A percentile compares a stretch with the other conserved stretches of the same genome.
These are phyloP conservation scores for Romanogobio albipinnatus DNA, from an alignment of 2,113 vertebrate genomes.

Conservation along the genomic window DNA sequence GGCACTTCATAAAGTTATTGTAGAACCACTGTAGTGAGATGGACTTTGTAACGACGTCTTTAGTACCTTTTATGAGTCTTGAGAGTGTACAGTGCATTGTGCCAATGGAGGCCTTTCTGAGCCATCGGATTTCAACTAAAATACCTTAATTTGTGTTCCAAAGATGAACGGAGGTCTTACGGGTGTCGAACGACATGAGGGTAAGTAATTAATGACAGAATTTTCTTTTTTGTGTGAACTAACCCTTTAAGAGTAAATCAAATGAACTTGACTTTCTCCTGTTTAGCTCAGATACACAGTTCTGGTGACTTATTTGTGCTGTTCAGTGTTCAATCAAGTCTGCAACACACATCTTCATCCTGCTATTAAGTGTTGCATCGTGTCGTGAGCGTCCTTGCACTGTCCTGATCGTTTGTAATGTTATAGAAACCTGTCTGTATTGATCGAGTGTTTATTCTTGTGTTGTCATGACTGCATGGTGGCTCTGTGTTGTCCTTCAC, in stretches of 20 bases:
- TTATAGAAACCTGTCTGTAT: slow-evolving; percentile 16
- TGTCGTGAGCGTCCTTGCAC: neutral
- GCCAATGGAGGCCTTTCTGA: no score
- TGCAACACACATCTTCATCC: neutral
- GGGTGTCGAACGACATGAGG: no score
- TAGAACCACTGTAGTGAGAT: no score
- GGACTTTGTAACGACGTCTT: no score
- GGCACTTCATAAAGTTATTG: no score
- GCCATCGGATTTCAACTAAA: no score
- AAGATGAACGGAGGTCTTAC: no score
- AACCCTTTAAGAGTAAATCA: neutral
- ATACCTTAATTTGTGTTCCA: no score
- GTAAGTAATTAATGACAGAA: no score
- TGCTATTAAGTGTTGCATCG: neutral
- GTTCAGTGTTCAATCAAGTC: neutral
- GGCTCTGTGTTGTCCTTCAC: neutral
- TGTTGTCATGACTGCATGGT: neutral
- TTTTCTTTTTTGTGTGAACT: no score
- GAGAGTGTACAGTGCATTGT: no score
- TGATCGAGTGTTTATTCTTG: neutral
- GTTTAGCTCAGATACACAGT: neutral
- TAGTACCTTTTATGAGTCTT: no score
- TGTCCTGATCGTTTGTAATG: neutral
- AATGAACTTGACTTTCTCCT: neutral
- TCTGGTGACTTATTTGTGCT: neutral